These are phyloP conservation scores for Dermolepida albohirtum DNA, from an alignment of 2,888 invertebrate genomes.

Conservation along the genomic window DNA sequence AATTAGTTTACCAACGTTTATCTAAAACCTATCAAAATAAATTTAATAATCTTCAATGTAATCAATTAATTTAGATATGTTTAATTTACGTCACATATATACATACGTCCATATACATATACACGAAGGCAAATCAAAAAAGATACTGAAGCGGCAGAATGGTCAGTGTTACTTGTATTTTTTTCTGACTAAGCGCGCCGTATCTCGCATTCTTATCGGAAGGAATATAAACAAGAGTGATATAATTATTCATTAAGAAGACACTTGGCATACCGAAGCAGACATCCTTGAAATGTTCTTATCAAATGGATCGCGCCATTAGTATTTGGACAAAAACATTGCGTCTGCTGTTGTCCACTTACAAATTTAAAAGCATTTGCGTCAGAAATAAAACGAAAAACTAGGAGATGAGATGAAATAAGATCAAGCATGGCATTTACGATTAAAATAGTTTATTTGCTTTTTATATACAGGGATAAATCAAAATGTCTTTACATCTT, in stretches of 20 bases:
- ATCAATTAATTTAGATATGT: no score
- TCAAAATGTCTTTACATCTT: no score
- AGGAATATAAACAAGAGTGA: constrained; percentile 52
- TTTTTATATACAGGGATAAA: no score
- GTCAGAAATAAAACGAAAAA: constrained; percentile 7
- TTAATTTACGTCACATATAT: background rate
- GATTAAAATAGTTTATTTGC: no score
- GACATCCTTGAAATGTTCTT: constrained; percentile 42
- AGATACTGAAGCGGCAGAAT: constrained; percentile 5
- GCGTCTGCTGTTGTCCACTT: constrained; percentile 28
- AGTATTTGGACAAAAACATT: constrained; percentile 41
- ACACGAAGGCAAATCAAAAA: constrained; percentile 1
- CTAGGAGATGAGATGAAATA: background rate
- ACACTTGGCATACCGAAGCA: constrained; percentile 52
- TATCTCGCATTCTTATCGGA: constrained; percentile 44
- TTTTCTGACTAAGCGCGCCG: constrained; percentile 19
- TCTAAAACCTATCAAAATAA: no score
- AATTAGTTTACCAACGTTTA: no score
- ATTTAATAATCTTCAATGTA: no score
- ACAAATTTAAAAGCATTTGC: constrained; percentile 30
- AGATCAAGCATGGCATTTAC: no score
- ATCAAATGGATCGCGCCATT: constrained; percentile 41
- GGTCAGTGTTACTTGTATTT: constrained; percentile 21
- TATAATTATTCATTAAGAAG: constrained; percentile 57
- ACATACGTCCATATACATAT: background rate